Evolutionary conservation across 2,888 invertebrate genomes (phyloP), one percentile per base, ranked within the genome.

Genomic region (Eristalis tenax): DNA sequence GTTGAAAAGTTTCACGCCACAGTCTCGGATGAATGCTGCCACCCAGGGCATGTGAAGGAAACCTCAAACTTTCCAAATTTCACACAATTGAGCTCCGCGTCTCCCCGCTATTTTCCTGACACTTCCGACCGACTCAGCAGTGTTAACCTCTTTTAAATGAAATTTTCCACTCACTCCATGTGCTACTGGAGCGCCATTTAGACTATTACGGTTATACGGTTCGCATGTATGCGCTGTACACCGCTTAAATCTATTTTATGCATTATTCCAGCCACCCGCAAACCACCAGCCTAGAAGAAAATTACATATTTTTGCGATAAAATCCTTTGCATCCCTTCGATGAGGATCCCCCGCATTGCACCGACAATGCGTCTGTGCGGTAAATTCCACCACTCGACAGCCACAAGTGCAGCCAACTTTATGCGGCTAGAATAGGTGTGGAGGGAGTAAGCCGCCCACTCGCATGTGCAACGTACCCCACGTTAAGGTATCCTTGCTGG

Each of bases 371-470:
- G 50, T 50, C 50, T 65, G 35, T 28, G 59, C 40, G 57, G 65
- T 66, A 32, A 13, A 66, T 79, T 79, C 43, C 43, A 66, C 35
- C 73, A 59, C 66, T 73, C 59, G 61, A 59, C 43, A 66, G 65
- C 63, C 22, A 59, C 32, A 57, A 69, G 59, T 35, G 77, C 64
- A 77, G 50, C 50, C 22, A 57, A 63, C 50, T 65, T 56, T 63
- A 69, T 50, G 50, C 50, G n/a, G 11, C 43, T 10, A 71, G 38
- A 70, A 57, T 26, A 65, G 38, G 38, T 50, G 50, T 57, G 56
- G 26, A 70, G 57, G 28, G 64, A 50, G 23, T 66, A 59, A 26
- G 43, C 32, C 23, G 15, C 43, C 22, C n/a, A n/a, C 26, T 18
- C 38, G 56, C 38, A 56, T 64, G 23, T 38, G 4, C 50, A 8